Base-by-base conservation (phyloP, 2,113 vertebrate genomes). In the Dipodomys stephensi region DNA sequence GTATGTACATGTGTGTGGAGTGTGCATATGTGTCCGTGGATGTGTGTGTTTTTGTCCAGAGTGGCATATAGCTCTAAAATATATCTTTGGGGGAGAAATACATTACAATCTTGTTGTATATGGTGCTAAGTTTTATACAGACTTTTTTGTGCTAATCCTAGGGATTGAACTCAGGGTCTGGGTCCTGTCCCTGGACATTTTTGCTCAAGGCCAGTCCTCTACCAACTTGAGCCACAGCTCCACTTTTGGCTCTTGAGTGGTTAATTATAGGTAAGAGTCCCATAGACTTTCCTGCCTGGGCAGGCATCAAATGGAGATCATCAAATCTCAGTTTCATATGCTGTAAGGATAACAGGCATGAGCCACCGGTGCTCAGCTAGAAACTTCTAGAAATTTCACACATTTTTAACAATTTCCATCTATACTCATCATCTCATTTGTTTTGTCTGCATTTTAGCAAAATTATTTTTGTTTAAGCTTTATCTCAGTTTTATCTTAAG, bases 361-460 rank as follows among this genome's bases (percentile, higher is more conserved):
- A 57, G 53, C 53, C 53, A 57, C 53, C 16, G 3, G 15, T 4
- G 53, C 53, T 57, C 53, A 16, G 53, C 53, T 39, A 28, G 2
- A 85, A 35, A 81, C 15, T 28, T 67, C 64, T 65, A 30, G 35
- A 77, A 57, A 39, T 39, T 39, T 84, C 4, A 69, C 5, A 20
- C 64, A 69, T 46, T 84, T 82, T 57, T 78, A 9, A 78, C 74
- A 83, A 10, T 90, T n/a, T 86, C 12, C 81, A 22, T 28, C 15
- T 93, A 35, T 81, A 39, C 1, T 11, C 16, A 60, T 88, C 3
- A 72, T 93, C 35, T 46, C 85, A 91, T 1, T 87, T 64, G 27
- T 83, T 92, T 91, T 82, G 57, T 67, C 20, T 94, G 10, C 73
- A 81, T 83, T 57, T 60, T 81, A 67, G 49, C 39, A 3, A 77